Evolutionary conservation across 1,140 invertebrate species (phyloP), one percentile per base, ranked within the genome.

Genomic region (Zaprionus davidi): DNA sequence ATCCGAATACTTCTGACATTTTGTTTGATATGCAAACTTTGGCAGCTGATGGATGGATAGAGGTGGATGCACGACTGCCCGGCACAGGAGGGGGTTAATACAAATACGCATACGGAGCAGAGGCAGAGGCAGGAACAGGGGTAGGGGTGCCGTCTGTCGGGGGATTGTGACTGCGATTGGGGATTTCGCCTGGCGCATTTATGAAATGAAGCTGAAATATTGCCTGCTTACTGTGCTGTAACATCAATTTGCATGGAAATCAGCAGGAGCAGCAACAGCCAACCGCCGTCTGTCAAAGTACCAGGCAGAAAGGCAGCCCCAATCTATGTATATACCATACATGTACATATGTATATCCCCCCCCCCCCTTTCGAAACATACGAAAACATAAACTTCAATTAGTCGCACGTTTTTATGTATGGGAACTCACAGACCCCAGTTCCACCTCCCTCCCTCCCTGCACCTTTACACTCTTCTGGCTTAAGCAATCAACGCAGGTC

Each of bases 241-340:
- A 87, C 84, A 78, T 84, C 84, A 87, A 87, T 87, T 87, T 87
- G 83, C 83, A 87, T 87, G 85, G 83, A 87, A 87, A 87, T 87
- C 81, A 87, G 73, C 59, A 57, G 49, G 31, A 59, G 26, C 56
- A 70, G n/a, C 41, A 46, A n/a, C 41, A 46, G 41, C n/a, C 41
- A 51, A 38, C 68, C 75, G 71, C 71, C 78, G 76, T 68, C 68
- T 68, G 79, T 86, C 82, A 82, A 82, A 82, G 71, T 68, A 71
- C 75, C 82, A 69, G 77, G 56, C 20, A 3, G 20, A 22, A 56
- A 60, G 34, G 51, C 44, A 22, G 15, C 31, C 38, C 13, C 20
- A 38, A 49, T 4, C 17, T 13, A 46, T 2, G 9, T 28, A 24
- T 15, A 24, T 15, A 31, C 20, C 17, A 46, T 15, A 46, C 41